Evolutionary conservation across 1,140 invertebrate genomes (phyloP), one percentile per base, ranked within the genome.

Genomic region (Cherax destructor): DNA sequence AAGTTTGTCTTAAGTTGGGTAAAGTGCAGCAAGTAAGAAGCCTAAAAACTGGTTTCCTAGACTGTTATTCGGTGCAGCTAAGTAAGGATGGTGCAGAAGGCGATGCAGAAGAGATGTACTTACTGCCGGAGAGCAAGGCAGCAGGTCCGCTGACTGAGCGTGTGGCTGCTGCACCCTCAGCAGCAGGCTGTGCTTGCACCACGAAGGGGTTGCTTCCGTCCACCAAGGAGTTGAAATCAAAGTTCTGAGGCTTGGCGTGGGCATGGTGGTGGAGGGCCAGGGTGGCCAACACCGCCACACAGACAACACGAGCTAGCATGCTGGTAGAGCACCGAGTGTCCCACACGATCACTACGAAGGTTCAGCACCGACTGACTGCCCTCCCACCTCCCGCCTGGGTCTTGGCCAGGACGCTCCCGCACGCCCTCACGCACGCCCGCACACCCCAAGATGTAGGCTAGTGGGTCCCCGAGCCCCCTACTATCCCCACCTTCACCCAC

Each of bases 141-240:
- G 84, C 78, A 16, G 83, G 83, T 47, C 89, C 79, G 21, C 69
- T 52, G 18, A 72, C 84, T 7, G 92, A 78, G 7, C 47, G 30
- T n/a, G 18, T 72, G 74, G 81, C 83, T 77, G 83, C 49, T 0
- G 84, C 76, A 13, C 87, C 87, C 47, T 86, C 84, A 16, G 86
- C 10, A 6, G 88, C 92, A 9, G 92, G 88, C 65, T 91, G 84
- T n/a, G 92, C 88, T 11, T 92, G 92, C 47, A 92, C 92, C 4
- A 92, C 88, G 88, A 92, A 91, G 72, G 84, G 88, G 65, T 92
- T 92, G 56, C 74, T 77, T 10, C 72, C 88, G 56, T 92, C 88
- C 21, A 78, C 88, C 78, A 92, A 69, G 47, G 88, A 86, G 83
- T 92, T 92, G 74, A 92, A 91, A 76, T 92, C 91, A 77, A 92